Evolutionary conservation across 1,140 invertebrate genomes (phyloP).

Genomic region (Aphaenogaster floridana): DNA sequence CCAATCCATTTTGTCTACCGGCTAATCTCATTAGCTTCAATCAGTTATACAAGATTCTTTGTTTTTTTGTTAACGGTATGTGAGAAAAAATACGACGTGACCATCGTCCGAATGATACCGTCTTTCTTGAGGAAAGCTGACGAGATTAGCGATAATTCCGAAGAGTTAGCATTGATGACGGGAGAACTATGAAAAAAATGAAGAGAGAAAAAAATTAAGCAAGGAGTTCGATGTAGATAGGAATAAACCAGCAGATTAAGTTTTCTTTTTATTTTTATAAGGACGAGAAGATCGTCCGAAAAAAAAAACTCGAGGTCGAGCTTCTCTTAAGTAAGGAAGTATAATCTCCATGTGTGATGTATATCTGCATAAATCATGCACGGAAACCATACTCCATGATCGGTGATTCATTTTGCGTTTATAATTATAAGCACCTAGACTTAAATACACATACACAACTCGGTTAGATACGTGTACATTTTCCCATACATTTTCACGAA

Average conservation of each 20-base stretch:
- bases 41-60: background rate
- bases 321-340: conserved; percentile 24
- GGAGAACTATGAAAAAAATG: background rate
- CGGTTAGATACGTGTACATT: conserved; percentile 24
- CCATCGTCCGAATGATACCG: background rate
- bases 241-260: conserved; percentile 23
- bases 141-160: background rate
- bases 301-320: background rate
- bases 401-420: conserved; percentile 41
- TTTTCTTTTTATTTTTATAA: conserved; percentile 42
- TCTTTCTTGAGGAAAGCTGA: conserved; percentile 6
- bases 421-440: conserved; percentile 37
- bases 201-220: background rate
- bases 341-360: background rate
- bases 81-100: background rate
- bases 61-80: background rate
- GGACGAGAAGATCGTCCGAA: conserved; percentile 10
- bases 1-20: background rate
- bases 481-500: conserved; percentile 24
- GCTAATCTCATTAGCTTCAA: conserved; percentile 18
- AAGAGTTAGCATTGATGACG: background rate
- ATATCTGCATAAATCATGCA: conserved; percentile 12
- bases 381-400: conserved; percentile 8
- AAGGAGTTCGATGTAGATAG: conserved; percentile 15
- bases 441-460: conserved; percentile 26